A percentile compares a stretch with the other conserved stretches of the same genome.
Evolutionary conservation across 2,888 invertebrate genomes (phyloP).

Genomic region (Nipponacmea schrenckii): DNA sequence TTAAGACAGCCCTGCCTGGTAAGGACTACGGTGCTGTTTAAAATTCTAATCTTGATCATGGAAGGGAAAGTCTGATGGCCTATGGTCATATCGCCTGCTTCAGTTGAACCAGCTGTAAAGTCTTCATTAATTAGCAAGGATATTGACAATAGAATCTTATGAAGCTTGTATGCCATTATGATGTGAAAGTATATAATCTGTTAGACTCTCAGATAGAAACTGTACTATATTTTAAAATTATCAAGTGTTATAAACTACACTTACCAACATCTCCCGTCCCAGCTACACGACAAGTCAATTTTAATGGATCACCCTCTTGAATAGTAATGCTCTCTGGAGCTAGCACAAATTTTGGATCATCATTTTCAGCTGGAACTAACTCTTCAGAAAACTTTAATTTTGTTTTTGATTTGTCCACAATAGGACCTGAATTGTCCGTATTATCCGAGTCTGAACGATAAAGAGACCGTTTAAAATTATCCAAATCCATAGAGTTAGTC

Average conservation of each 20-base stretch:
- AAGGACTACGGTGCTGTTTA: background rate
- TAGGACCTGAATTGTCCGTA: slow-evolving; percentile 25
- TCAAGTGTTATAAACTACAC: slow-evolving; percentile 5
- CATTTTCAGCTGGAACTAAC: slow-evolving; percentile 48
- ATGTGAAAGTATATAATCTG: too few relatives aligned
- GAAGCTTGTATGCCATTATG: too few relatives aligned
- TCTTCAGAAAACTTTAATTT: slow-evolving; percentile 47
- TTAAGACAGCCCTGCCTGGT: background rate
- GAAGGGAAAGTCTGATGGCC: background rate
- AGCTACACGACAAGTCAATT: slow-evolving; percentile 53
- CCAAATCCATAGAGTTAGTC: slow-evolving; percentile 35
- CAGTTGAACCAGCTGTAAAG: too few relatives aligned
- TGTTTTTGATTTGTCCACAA: slow-evolving; percentile 25
- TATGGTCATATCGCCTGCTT: too few relatives aligned
- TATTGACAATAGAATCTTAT: too few relatives aligned
- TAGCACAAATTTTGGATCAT: slow-evolving; percentile 60
- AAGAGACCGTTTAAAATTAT: slow-evolving; percentile 27
- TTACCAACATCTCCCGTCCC: slow-evolving; percentile 61
- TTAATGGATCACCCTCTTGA: slow-evolving; percentile 59
- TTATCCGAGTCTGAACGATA: slow-evolving; percentile 10
- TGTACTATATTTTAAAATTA: too few relatives aligned
- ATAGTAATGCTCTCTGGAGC: slow-evolving; percentile 54
- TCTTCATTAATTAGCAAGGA: too few relatives aligned
- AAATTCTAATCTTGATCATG: background rate
- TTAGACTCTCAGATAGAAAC: too few relatives aligned